Evolutionary conservation across 2,888 invertebrate species (phyloP), one percentile per base, ranked within the genome.

Genomic region (Lampropteryx suffumata): DNA sequence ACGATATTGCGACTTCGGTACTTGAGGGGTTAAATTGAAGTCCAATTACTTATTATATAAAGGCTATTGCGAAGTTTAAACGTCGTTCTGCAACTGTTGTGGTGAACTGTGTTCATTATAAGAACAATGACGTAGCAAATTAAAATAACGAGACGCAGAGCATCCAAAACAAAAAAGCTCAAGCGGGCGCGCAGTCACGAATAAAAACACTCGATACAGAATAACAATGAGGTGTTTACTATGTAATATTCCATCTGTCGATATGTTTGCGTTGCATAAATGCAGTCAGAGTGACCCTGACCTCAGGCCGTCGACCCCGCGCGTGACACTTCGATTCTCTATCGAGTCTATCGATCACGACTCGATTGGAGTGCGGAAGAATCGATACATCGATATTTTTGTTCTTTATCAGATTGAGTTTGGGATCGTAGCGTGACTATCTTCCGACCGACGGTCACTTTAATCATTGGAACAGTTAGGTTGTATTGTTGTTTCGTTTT

Each of bases 331-430:
- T 87, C 83, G 86, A 85, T 87, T 82, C 80, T 83, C 85, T 82
- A 89, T 89, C 87, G 89, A 89, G 80, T 83, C 85, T 82, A 89
- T 89, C 87, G 89, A 89, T 89, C 90, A 89, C 89, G 90, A 90
- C 86, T 70, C 61, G 76, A 84, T 82, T 82, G 71, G 61, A 67
- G 72, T 69, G 74, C 79, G 76, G 72, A 70, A 70, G 71, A 70
- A 82, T 83, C 82, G 82, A 70, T 76, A 81, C 76, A 73, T 73
- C 73, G 77, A 82, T 83, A 82, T 82, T 84, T 84, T 82, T 80
- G 74, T 73, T 68, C 62, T 62, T 83, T 87, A 86, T 87, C 87
- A 77, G 85, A 86, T 84, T 76, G 72, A 69, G 71, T 74, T 67
- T 45, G 57, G 59, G 59, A 59, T 59, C 58, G 54, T 58, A 79